These are phyloP conservation scores for Acrossocheilus wenchowensis DNA, from an alignment of 2,797 vertebrate genomes.

Conservation along the genomic window DNA sequence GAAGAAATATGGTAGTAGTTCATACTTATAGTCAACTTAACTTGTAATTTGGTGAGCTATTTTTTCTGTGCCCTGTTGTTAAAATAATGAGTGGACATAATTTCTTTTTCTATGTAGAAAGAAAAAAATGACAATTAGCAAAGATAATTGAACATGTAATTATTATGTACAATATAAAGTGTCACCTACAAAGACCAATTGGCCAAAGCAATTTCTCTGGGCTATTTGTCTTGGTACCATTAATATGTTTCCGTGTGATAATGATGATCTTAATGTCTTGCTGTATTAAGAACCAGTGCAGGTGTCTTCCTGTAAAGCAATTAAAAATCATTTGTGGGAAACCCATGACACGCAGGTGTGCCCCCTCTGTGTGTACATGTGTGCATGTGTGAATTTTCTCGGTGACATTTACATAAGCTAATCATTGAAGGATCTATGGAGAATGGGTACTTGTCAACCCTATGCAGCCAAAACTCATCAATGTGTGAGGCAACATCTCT, in stretches of 20 bases:
- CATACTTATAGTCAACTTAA: background rate
- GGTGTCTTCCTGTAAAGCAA: constrained; percentile 51
- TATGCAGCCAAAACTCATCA: constrained; percentile 6
- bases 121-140: constrained; percentile 14
- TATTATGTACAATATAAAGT: background rate
- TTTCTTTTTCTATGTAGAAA: background rate
- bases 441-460: background rate
- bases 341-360: constrained; percentile 1
- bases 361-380: constrained; percentile 11
- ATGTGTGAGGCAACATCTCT: constrained; percentile 9
- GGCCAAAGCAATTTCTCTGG: constrained; percentile 17
- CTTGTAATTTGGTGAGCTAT: background rate
- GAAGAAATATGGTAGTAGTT: background rate
- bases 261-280: constrained; percentile 47
- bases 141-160: constrained; percentile 37
- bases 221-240: constrained; percentile 29
- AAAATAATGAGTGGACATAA: background rate
- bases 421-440: constrained; percentile 44
- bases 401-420: constrained; percentile 43
- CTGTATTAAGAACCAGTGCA: constrained; percentile 43
- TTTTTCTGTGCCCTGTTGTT: background rate
- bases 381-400: constrained; percentile 20
- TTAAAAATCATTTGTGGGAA: constrained; percentile 48
- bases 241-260: constrained; percentile 43
- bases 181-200: constrained; percentile 20